These are phyloP conservation scores for Sanderia malayensis DNA, from an alignment of 30 jellyfish, hydroid and myxozoan genomes.

Conservation along the genomic window DNA sequence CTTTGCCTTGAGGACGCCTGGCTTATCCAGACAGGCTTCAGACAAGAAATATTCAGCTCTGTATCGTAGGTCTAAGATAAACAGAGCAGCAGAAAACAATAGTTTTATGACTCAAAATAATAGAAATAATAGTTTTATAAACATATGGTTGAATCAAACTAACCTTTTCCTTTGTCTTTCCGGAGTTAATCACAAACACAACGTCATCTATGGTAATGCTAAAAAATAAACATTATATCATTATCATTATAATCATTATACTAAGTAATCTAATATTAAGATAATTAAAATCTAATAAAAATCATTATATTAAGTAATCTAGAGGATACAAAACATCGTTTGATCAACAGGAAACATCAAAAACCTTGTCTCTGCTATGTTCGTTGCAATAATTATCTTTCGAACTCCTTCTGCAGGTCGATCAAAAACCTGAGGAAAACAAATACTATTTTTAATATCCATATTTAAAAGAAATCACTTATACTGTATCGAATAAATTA, in stretches of 20 bases:
- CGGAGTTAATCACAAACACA: conserved; percentile 75
- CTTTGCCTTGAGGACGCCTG: conserved; percentile 87
- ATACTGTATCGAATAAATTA: no score
- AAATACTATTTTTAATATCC: no score
- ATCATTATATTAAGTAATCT: no score
- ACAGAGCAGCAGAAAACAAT: not conserved
- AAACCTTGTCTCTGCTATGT: conserved; percentile 96
- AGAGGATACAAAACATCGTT: no score
- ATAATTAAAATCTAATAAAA: no score
- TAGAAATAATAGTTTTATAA: no score
- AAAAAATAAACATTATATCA: not conserved
- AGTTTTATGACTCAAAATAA: no score
- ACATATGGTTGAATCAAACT: no score
- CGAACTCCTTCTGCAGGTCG: conserved; percentile 84
- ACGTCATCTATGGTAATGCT: conserved; percentile 88
- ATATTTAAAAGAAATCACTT: no score
- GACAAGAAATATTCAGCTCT: conserved; percentile 66
- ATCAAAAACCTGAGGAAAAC: conserved; percentile 59
- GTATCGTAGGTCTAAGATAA: conserved; percentile 66
- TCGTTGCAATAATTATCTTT: conserved; percentile 78
- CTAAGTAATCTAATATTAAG: no score
- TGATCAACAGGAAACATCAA: no score
- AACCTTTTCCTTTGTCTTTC: conserved; percentile 81
- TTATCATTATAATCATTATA: no score
- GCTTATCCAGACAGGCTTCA: conserved; percentile 72